phyloP scores from a whole-genome alignment of 2,888 invertebrate species.

The Ophion obscuratus region DNA sequence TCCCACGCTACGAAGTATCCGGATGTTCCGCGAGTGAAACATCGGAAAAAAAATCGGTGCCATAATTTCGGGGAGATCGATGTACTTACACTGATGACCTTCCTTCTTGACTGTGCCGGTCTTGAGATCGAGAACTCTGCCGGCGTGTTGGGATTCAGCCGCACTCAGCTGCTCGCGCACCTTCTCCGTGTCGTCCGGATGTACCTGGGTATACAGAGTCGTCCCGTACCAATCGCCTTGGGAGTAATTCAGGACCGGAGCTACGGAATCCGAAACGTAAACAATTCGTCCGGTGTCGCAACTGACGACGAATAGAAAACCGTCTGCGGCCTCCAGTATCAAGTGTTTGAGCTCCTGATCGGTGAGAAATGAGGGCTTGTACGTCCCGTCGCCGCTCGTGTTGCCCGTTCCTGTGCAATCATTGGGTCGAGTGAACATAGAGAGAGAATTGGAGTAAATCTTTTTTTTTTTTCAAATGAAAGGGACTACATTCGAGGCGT shows the following conservation, averaged over 20 bases:
- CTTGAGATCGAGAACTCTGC: constrained; percentile 97
- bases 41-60: neutral
- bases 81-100: constrained; percentile 96
- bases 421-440: too few relatives aligned
- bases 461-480: too few relatives aligned
- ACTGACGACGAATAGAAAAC: constrained; percentile 97
- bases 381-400: constrained; percentile 97
- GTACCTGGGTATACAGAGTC: constrained; percentile 97
- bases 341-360: constrained; percentile 99
- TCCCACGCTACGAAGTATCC: too few relatives aligned
- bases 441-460: neutral
- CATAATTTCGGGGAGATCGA: neutral
- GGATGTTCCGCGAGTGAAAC: neutral
- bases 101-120: constrained; percentile 99
- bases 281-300: constrained; percentile 99
- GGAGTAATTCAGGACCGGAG: constrained; percentile 98
- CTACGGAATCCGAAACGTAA: constrained; percentile 99
- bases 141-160: constrained; percentile 97
- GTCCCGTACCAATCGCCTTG: constrained; percentile 99
- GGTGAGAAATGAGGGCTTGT: constrained; percentile 99
- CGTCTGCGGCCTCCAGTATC: constrained; percentile 99
- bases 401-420: constrained; percentile 93
- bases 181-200: constrained; percentile 98
- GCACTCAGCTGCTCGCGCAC: constrained; percentile 98
- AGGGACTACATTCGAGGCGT: too few relatives aligned